Base-by-base conservation (phyloP, 2,888 invertebrate genomes). In the Octonoba sinensis region DNA sequence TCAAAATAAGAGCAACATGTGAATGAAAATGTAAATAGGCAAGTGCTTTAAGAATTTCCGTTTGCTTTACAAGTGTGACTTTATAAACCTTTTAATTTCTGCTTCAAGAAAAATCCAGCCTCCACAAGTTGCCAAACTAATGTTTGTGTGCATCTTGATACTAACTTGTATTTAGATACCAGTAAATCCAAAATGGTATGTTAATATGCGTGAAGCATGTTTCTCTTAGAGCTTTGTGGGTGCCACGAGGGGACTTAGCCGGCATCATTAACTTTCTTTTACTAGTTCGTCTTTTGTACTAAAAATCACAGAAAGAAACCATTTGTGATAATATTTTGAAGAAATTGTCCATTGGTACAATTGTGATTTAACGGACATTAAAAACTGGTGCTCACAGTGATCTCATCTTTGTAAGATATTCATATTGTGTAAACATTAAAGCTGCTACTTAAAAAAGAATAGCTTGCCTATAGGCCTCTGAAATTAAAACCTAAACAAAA, bases 211-310 rank as follows among this genome's bases (percentile, higher is more conserved):
- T 70, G 70, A 70, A 77, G 77, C 77, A 79, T 64, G 69, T 73
- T 72, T 72, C 69, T 69, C 74, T 75, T 81, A 75, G 81, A 81
- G 81, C 81, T 81, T 81, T 69, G 70, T 70, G 74, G 65, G 79
- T 79, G 73, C 72, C 79, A 79, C 72, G 27, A 56, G 59, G 36
- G 20, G 47, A 77, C 3, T 27, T 76, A 69, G 76, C 62, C 59
- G 69, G 62, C 64, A 69, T 77, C 69, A 47, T 69, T 70, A 22
- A 65, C 66, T 65, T 66, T 51, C 22, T 66, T 70, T 70, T 44
- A 70, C 70, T 70, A 59, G 70, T 70, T 70, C 70, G 18, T 59
- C 59, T 51, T 62, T 62, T 66, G 57, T 36, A 60, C 44, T 62
- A 36, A 60, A 66, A 59, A 70, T 36, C 51, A 70, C 70, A 69